These are phyloP conservation scores for Cathartes aura DNA, from an alignment of 2,113 vertebrate genomes.

Conservation along the genomic window DNA sequence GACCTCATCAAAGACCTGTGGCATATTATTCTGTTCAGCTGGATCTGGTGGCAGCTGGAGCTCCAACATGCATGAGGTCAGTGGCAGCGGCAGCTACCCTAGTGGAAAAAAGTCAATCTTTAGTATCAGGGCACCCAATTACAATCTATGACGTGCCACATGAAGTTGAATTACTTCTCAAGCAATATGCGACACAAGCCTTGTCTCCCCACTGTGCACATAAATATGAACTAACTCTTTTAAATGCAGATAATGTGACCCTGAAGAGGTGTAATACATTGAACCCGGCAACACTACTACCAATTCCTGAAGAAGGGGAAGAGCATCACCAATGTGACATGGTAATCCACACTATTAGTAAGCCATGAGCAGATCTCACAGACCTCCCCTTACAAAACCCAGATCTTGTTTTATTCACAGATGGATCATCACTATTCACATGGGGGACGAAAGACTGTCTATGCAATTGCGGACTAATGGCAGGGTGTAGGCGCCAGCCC, in stretches of 20 bases:
- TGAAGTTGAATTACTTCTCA: background rate
- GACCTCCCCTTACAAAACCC: background rate
- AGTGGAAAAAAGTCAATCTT: background rate
- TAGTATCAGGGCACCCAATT: background rate
- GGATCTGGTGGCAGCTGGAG: background rate
- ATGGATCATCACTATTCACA: background rate
- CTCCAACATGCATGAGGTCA: background rate
- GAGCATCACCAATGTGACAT: background rate
- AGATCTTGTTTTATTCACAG: background rate
- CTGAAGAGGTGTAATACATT: background rate
- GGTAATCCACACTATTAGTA: background rate
- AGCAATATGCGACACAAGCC: background rate
- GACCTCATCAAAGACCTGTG: background rate
- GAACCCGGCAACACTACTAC: background rate
- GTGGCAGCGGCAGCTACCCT: background rate
- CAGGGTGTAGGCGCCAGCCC: background rate
- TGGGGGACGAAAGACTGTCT: background rate
- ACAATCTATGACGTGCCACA: too few relatives aligned
- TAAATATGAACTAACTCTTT: background rate
- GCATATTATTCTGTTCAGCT: background rate
- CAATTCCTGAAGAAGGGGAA: background rate
- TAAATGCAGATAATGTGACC: background rate
- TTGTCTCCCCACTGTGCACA: accelerated
- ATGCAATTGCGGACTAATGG: accelerated
- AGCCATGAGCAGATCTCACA: accelerated